Evolutionary conservation across 1,140 invertebrate genomes (phyloP), one percentile per base, ranked within the genome.

Genomic region (Drosophila eugracilis): DNA sequence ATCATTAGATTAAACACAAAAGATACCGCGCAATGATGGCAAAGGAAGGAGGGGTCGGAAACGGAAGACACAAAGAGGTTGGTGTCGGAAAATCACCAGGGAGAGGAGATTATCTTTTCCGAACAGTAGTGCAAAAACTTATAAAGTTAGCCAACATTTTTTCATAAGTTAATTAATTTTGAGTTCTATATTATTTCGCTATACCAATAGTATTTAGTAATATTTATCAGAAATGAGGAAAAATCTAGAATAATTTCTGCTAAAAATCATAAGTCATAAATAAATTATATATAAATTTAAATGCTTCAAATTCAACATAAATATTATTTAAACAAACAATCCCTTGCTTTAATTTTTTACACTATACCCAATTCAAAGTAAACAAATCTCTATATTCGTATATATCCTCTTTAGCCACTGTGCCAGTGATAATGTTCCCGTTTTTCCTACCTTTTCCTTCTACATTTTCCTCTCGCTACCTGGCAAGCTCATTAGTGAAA

Each of bases 1-100:
- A 88, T 88, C 83, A 88, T 88, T 88, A 88, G 83, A 88, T 88
- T 88, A 88, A 89, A 75, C 80, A 76, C 65, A 74, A 73, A 86
- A 86, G 81, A 86, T 86, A 85, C 73, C 62, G 47, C 36, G 58
- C 36, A 47, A 39, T 34, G 44, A 75, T 63, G 80, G 79, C 71
- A 84, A 84, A 59, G 30, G 15, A 12, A 7, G 26, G 12, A 10
- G 32, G 42, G 30, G 21, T 14, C 9, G 22, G 12, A 26, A 17
- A 39, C 15, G 4, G 15, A 44, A 19, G 28, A 26, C 26, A 41
- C 59, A 49, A 26, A 39, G 47, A 52, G 50, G 47, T 28, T 67
- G 44, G 55, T 12, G 52, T 62, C n/a, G 42, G 28, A 48, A 28
- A 63, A 21, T 42, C 55, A 44, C 30, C 14, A 30, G 4, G 26